Percentiles rank a stretch among this genome's conserved stretches.
Conservation (phyloP, 2,113 vertebrate species). For the Leuciscus idus region DNA sequence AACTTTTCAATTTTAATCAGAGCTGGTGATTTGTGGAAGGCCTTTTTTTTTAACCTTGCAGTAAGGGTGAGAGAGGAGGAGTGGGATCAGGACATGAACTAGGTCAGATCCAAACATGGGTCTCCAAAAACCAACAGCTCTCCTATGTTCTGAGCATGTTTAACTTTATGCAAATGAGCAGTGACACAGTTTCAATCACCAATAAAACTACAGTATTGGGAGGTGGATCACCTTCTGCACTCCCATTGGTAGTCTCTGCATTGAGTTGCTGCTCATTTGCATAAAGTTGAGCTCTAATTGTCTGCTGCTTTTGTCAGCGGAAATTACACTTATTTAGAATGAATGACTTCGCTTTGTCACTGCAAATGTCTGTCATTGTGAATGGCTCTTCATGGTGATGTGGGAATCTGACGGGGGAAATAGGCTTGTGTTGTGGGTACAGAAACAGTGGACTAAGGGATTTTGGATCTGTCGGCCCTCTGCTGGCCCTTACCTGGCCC, state of each 20-base stretch:
- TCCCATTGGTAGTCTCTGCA: neutral
- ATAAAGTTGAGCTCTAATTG: neutral
- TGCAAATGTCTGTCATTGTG: neutral
- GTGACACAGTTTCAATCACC: neutral
- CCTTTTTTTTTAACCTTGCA: neutral
- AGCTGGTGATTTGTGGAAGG: neutral
- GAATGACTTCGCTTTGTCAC: neutral
- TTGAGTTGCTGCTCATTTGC: neutral
- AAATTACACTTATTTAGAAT: neutral
- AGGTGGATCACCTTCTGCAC: neutral
- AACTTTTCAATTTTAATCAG: neutral
- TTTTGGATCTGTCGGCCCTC: constrained; percentile 53
- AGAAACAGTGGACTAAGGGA: neutral
- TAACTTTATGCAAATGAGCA: neutral
- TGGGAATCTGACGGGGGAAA: neutral
- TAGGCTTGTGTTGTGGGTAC: constrained; percentile 30
- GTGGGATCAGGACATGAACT: neutral
- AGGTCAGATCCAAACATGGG: neutral
- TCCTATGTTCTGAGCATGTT: neutral
- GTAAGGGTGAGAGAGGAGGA: neutral
- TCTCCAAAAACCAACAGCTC: neutral
- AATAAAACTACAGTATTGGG: neutral
- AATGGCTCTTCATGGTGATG: neutral
- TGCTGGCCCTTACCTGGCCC: constrained; percentile 88
- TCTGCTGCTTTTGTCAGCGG: neutral